Percentiles rank a stretch among this genome's conserved stretches.
These are phyloP conservation scores for Drosophila ogumai DNA, from an alignment of 1,140 invertebrate species.

Conservation along the genomic window DNA sequence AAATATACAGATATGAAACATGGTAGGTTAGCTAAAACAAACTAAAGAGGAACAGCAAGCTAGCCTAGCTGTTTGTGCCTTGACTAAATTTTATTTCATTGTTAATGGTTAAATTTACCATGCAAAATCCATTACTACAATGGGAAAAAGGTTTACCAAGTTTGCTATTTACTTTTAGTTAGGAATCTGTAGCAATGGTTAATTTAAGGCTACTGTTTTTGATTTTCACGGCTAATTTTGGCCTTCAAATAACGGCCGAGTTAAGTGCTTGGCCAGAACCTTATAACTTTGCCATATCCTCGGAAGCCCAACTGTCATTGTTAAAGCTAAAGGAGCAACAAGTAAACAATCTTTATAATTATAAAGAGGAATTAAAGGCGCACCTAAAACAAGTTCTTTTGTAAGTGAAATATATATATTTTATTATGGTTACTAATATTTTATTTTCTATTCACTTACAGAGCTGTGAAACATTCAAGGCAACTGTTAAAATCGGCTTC, in stretches of 20 bases:
- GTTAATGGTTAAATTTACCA: not conserved
- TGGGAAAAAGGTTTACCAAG: not conserved
- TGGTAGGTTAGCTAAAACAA: not conserved
- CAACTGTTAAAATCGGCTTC: not conserved
- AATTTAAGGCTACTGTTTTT: not conserved
- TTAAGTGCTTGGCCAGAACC: not conserved
- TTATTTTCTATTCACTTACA: not conserved
- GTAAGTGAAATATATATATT: not conserved
- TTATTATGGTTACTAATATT: not conserved
- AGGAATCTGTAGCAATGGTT: not conserved
- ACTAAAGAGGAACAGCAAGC: not conserved
- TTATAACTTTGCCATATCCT: slow-evolving; percentile 20
- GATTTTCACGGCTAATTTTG: not conserved
- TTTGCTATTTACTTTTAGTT: not conserved
- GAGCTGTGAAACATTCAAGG: slow-evolving; percentile 4
- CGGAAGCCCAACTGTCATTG: slow-evolving; percentile 8
- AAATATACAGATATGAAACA: not conserved
- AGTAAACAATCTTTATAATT: slow-evolving; percentile 24
- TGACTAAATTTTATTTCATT: not conserved
- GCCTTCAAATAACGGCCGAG: not conserved
- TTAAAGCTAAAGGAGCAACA: slow-evolving; percentile 2
- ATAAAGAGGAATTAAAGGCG: slow-evolving; percentile 1
- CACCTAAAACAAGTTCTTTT: not conserved
- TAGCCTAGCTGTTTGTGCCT: not conserved
- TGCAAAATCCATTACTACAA: not conserved